Evolutionary conservation across 2,113 vertebrate species (phyloP).

Genomic region (Pagrus major): DNA sequence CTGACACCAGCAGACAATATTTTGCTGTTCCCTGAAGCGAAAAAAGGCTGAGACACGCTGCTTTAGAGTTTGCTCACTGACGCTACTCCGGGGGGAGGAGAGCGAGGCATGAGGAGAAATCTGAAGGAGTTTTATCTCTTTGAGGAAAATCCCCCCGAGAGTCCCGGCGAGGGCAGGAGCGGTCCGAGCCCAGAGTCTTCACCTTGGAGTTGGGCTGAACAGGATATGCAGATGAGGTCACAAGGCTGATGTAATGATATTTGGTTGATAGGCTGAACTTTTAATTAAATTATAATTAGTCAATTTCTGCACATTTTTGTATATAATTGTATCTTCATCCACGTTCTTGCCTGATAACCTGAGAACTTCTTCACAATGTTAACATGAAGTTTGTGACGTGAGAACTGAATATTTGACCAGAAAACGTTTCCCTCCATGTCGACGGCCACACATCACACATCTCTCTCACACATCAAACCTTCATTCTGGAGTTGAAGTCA

Average conservation of each 20-base stretch:
- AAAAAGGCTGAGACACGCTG: slow-evolving; percentile 31
- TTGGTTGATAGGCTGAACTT: neutral
- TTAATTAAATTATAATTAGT: neutral
- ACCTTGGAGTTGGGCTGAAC: neutral
- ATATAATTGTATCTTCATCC: too few species aligned
- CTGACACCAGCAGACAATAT: slow-evolving; percentile 23
- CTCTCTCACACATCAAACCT: neutral
- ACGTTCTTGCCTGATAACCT: too few species aligned
- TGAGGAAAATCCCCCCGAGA: slow-evolving; percentile 14
- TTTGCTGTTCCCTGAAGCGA: slow-evolving; percentile 21
- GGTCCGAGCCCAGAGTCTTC: slow-evolving; percentile 1
- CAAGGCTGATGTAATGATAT: neutral
- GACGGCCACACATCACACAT: too few species aligned
- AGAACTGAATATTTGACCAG: too few species aligned
- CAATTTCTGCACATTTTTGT: neutral
- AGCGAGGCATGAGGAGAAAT: slow-evolving; percentile 8
- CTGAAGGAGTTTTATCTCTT: slow-evolving; percentile 16
- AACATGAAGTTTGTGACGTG: too few species aligned
- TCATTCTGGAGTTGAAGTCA: accelerated
- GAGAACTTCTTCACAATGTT: too few species aligned
- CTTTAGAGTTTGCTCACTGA: slow-evolving; percentile 11
- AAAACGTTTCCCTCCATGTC: too few species aligned
- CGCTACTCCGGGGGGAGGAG: neutral
- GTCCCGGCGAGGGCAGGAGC: neutral
- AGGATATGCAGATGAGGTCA: neutral